phyloP scores from a whole-genome alignment of 2,113 vertebrate genomes.

The Struthio camelus region DNA sequence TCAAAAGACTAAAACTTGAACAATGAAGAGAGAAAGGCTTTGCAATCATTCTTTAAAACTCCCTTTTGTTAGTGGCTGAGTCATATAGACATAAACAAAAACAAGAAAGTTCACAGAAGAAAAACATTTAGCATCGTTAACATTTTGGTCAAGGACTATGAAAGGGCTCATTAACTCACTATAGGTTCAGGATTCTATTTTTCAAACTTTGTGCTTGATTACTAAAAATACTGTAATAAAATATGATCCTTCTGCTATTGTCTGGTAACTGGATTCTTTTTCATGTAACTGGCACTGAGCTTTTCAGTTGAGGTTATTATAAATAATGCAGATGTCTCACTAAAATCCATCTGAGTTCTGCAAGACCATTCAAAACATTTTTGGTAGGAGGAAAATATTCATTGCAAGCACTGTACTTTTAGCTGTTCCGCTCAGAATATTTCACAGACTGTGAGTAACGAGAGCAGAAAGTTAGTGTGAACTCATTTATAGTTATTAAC shows the following conservation, averaged over 20 bases:
- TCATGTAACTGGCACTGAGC: neutral
- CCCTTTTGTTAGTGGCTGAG: neutral
- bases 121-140: neutral
- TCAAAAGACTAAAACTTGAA: neutral
- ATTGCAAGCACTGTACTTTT: neutral
- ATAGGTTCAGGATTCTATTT: neutral
- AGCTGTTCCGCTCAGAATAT: neutral
- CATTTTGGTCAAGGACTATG: neutral
- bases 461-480: neutral
- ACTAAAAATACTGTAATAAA: neutral
- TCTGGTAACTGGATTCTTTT: neutral
- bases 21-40: neutral
- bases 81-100: neutral
- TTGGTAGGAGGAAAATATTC: neutral
- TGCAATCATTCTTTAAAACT: neutral
- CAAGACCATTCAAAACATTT: neutral
- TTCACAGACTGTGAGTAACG: neutral
- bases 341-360: neutral
- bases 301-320: neutral
- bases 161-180: neutral
- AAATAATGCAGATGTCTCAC: neutral
- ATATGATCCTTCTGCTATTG: neutral
- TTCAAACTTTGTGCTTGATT: neutral
- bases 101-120: neutral
- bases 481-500: neutral